phyloP scores from a whole-genome alignment of 2,797 vertebrate genomes.

The Hyperoplus lanceolatus region DNA sequence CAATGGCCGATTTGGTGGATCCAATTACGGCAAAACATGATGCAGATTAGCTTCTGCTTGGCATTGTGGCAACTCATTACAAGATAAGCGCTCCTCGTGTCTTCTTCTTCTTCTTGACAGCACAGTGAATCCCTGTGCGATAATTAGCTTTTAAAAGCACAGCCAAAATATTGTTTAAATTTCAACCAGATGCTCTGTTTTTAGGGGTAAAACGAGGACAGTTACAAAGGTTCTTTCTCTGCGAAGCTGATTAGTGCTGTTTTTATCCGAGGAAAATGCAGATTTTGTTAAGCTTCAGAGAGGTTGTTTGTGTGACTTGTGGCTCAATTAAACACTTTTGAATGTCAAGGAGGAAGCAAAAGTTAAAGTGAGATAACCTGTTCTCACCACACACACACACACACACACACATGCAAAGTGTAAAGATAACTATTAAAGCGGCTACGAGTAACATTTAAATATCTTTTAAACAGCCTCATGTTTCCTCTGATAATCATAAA shows the following conservation, averaged over 20 bases:
- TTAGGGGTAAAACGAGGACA: conserved; percentile 1
- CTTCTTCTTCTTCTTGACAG: conserved; percentile 35
- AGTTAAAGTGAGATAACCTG: not conserved
- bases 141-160: conserved; percentile 61
- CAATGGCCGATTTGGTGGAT: conserved; percentile 39
- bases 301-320: not conserved
- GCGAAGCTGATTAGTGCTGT: conserved; percentile 18
- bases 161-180: conserved; percentile 56
- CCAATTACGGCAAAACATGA: conserved; percentile 57
- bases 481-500: too few species aligned
- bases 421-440: not conserved
- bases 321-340: not conserved
- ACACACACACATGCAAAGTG: not conserved
- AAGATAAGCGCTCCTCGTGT: conserved; percentile 52
- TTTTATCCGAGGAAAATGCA: conserved; percentile 9
- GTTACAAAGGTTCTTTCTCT: conserved; percentile 1
- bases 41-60: conserved; percentile 58
- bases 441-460: too few species aligned
- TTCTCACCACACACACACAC: not conserved
- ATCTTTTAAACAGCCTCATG: too few species aligned
- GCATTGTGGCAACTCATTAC: conserved; percentile 51
- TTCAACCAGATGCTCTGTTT: conserved; percentile 52
- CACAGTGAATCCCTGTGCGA: conserved; percentile 43
- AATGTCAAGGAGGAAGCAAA: conserved; percentile 20
- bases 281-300: not conserved